Evolutionary conservation across 2,888 invertebrate species (phyloP).

Genomic region (Leptothorax acervorum): DNA sequence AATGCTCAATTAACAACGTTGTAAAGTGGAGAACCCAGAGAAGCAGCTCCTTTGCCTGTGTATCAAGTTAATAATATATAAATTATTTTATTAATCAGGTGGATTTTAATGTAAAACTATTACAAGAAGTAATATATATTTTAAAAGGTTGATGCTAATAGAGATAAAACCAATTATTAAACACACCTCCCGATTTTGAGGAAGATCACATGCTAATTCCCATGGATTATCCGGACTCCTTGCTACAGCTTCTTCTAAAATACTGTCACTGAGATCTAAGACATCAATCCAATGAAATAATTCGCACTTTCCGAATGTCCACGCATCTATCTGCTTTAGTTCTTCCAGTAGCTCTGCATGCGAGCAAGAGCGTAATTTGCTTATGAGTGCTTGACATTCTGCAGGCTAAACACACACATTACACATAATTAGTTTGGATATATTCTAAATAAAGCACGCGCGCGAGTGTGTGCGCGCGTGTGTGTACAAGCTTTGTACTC

Average conservation of each 20-base stretch:
- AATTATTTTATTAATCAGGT: neutral
- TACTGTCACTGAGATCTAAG: conserved; percentile 91
- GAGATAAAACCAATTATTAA: conserved; percentile 29
- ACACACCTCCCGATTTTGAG: conserved; percentile 88
- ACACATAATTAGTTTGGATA: conserved; percentile 35
- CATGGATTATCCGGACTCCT: conserved; percentile 88
- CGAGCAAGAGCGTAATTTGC: conserved; percentile 89
- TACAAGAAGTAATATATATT: neutral
- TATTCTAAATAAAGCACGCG: neutral
- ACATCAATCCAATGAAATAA: conserved; percentile 95
- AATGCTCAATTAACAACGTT: conserved; percentile 94
- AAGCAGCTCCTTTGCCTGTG: conserved; percentile 90
- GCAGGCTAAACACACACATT: conserved; percentile 86
- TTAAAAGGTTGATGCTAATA: neutral
- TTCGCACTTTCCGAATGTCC: conserved; percentile 96
- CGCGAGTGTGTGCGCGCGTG: no score
- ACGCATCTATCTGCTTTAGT: conserved; percentile 91
- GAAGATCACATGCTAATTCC: conserved; percentile 91
- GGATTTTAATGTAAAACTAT: neutral
- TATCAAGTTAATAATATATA: conserved; percentile 48
- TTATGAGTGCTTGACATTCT: conserved; percentile 92
- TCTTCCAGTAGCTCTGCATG: conserved; percentile 89
- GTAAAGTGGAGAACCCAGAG: conserved; percentile 93
- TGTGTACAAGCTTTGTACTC: neutral
- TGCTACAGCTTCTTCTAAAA: conserved; percentile 91